Base-by-base conservation (phyloP, 1,140 invertebrate species). In the Apolygus lucorum region DNA sequence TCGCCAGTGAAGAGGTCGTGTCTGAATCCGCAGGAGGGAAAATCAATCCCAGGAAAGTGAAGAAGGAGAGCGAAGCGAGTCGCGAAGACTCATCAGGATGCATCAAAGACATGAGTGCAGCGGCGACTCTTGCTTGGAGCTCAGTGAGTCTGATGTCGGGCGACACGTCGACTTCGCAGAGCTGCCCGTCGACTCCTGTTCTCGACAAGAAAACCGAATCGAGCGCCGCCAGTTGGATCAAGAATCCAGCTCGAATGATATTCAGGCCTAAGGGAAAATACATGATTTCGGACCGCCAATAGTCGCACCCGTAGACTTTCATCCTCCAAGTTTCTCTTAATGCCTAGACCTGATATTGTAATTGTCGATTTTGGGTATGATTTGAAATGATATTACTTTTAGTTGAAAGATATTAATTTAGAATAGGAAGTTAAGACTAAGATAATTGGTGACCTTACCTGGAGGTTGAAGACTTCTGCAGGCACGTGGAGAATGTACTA, bases 1-100 rank as follows among this genome's bases (percentile, higher is more conserved):
- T 87, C 26, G 84, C 86, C 1, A 89, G 87, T 72, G 87, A 84
- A 0, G 25, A 67, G 34, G 27, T 62, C 26, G 34, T n/a, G 26
- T 2, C 24, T 11, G 22, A 8, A 34, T 11, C 14, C 59, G 17
- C 28, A 11, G 8, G 22, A 22, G 11, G 4, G 2, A 42, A 8
- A 13, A 28, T 29, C 1, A 28, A 28, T 29, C 22, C 28, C 1
- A 26, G 22, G 13, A 59, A 70, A 24, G 25, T 66, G 29, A 63
- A 64, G 1, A 22, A 78, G 72, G 25, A 75, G 76, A 25, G 76
- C 73, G 22, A 62, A 34, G 1, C 25, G 63, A n/a, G 74, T 71
- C 0, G 76, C 76, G 28, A 65, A 70, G 24, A 68, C 78, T 1
- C 81, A 82, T 42, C 52, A 17, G 66, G 2, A 83, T 85, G 72